phyloP scores from a whole-genome alignment of 2,888 invertebrate genomes.

The Pheosia tremula region DNA sequence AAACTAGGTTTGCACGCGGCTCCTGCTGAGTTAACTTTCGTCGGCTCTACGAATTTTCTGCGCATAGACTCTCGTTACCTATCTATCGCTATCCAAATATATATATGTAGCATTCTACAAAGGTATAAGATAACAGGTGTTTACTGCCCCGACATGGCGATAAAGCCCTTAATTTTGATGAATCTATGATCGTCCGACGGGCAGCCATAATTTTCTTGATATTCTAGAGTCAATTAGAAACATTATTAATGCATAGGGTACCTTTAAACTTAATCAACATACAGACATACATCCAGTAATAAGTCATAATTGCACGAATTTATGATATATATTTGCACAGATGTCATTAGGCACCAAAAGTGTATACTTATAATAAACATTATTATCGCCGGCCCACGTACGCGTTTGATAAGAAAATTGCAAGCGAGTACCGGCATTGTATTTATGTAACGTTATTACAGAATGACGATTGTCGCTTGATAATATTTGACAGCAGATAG shows the following conservation, averaged over 20 bases:
- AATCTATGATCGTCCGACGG: too few species aligned
- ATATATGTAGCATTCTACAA: too few species aligned
- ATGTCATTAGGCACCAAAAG: slow-evolving; percentile 35
- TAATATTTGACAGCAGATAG: neutral
- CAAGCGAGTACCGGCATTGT: neutral
- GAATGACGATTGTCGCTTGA: neutral
- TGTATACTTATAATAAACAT: slow-evolving; percentile 9
- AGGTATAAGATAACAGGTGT: too few species aligned
- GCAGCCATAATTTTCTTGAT: too few species aligned
- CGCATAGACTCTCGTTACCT: too few species aligned
- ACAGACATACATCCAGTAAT: neutral
- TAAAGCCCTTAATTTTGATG: too few species aligned
- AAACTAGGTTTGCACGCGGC: neutral
- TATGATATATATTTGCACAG: slow-evolving; percentile 19
- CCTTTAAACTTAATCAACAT: too few species aligned
- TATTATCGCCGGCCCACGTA: slow-evolving; percentile 22
- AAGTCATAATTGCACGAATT: neutral
- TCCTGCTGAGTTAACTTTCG: neutral
- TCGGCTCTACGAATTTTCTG: too few species aligned
- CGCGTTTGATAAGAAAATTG: slow-evolving; percentile 30
- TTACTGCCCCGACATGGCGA: too few species aligned
- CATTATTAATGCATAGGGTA: too few species aligned
- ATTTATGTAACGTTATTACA: neutral
- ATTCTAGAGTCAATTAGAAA: too few species aligned
- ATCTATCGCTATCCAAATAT: too few species aligned